Base-by-base conservation (phyloP, 2,797 vertebrate species). In the Echeneis naucrates region DNA sequence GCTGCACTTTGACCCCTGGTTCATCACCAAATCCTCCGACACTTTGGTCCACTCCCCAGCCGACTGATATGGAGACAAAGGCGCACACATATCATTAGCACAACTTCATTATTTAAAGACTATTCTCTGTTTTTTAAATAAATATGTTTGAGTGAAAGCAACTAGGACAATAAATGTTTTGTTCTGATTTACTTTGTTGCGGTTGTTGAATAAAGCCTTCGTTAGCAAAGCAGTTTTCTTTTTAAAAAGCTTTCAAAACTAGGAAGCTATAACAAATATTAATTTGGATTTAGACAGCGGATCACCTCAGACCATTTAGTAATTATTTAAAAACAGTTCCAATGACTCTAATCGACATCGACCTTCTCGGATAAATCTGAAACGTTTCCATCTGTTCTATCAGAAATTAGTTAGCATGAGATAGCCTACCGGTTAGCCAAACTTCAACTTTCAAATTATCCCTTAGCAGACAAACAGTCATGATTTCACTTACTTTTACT, bases 21-120 rank as follows among this genome's bases (percentile, higher is more conserved):
- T 98, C 97, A 74, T 99, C 97, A 72, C 96, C 97, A 50, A 98
- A 99, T 60, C 97, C 97, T 62, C 97, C 96, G 7, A 97, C 95
- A 55, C 96, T 96, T 66, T 97, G 96, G 60, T 98, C 97, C 1
- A 95, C 95, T 82, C 96, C 96, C 97, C 96, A 98, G 82, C 97
- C 97, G 87, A 98, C 97, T 99, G 83, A 32, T 12, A 33, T 24
- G 45, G 30, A 30, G 2, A 54, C 40, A 42, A 13, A 13, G 7
- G 57, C 1, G 54, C 37, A 56, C 8, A 13, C 8, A 24, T 30
- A 26, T n/a, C 26, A 32, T 4, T 30, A 57, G 16, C 30, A 30
- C 30, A 30, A 30, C 30, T 30, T 30, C 30, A 30, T 6, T 30
- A 30, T 30, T 30, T 30, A 30, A 30, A 30, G 30, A 30, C 30